phyloP scores from a whole-genome alignment of 2,797 vertebrate species.

The Australoheros facetus region DNA sequence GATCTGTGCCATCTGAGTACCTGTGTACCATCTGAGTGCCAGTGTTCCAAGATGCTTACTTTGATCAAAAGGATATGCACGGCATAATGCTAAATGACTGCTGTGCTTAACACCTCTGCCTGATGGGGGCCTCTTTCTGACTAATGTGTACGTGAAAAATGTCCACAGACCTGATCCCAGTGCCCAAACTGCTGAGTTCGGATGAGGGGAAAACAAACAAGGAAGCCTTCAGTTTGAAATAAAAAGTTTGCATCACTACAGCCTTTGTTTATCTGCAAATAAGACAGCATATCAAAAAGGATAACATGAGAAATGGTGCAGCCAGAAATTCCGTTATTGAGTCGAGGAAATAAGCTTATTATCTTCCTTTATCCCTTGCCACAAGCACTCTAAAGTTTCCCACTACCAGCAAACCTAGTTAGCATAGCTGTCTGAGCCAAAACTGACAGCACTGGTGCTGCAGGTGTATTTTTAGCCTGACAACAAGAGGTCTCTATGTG shows the following conservation, averaged over 20 bases:
- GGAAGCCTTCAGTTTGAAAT: not conserved
- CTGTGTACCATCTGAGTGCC: not conserved
- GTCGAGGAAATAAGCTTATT: slow-evolving; percentile 23
- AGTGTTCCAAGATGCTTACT: not conserved
- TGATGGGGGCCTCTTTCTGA: slow-evolving; percentile 6
- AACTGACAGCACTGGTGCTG: slow-evolving; percentile 46
- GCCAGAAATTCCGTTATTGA: slow-evolving; percentile 18
- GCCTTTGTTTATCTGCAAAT: slow-evolving; percentile 22
- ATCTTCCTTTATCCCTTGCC: slow-evolving; percentile 14
- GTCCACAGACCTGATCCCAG: not conserved
- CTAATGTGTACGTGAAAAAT: slow-evolving; percentile 4
- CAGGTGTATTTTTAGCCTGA: slow-evolving; percentile 65
- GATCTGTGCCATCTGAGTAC: slow-evolving; percentile 27
- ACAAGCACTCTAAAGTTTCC: slow-evolving; percentile 39
- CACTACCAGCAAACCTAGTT: slow-evolving; percentile 47
- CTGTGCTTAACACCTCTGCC: slow-evolving; percentile 30
- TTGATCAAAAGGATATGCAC: slow-evolving; percentile 29
- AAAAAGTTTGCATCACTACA: slow-evolving; percentile 2
- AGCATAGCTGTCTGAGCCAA: slow-evolving; percentile 49
- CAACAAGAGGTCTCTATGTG: slow-evolving; percentile 23
- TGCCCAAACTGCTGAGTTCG: not conserved
- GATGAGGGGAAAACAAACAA: not conserved
- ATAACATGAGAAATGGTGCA: slow-evolving; percentile 13
- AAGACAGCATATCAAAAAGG: slow-evolving; percentile 10
- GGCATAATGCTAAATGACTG: slow-evolving; percentile 28